Evolutionary conservation across 2,797 vertebrate species (phyloP).

Genomic region (Phataginus tricuspis): DNA sequence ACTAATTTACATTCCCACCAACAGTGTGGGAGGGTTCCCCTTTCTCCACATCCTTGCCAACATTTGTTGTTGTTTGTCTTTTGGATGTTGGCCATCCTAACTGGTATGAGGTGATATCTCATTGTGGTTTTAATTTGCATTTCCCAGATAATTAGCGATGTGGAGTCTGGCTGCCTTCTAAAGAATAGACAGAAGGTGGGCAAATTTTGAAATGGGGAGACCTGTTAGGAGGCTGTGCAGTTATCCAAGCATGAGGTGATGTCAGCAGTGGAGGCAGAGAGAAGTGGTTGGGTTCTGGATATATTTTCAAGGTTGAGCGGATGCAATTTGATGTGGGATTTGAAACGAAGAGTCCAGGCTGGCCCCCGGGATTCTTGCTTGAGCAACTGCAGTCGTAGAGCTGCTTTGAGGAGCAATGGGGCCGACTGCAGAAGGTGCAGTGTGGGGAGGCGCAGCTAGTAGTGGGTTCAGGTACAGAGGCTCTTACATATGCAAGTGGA

Average conservation of each 20-base stretch:
- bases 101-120: no score
- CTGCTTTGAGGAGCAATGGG: neutral
- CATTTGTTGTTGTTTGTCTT: no score
- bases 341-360: neutral
- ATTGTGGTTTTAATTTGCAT: no score
- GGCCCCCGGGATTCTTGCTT: neutral
- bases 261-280: neutral
- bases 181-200: neutral
- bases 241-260: neutral
- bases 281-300: neutral
- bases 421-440: neutral
- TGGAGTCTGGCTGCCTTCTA: neutral
- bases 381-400: accelerated
- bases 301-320: neutral
- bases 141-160: no score
- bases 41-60: no score
- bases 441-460: no score
- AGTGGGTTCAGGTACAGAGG: neutral
- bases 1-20: no score
- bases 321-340: neutral
- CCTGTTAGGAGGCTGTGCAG: neutral
- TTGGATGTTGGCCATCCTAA: no score
- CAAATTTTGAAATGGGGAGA: neutral
- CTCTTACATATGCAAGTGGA: neutral
- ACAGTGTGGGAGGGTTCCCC: no score